Evolutionary conservation across 2,888 invertebrate species (phyloP).

Genomic region (Phyllotreta striolata): DNA sequence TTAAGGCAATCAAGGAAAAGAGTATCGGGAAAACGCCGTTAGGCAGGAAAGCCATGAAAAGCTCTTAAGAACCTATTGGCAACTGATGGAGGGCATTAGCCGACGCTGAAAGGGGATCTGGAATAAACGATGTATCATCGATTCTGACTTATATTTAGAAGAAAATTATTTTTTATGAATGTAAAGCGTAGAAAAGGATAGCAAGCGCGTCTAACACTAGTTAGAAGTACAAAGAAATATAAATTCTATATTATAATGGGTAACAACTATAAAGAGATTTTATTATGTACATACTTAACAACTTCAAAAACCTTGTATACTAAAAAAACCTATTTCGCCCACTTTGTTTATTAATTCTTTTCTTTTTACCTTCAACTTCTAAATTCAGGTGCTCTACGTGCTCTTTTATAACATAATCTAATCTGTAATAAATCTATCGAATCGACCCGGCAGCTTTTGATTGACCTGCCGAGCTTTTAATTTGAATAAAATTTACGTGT

Average conservation of each 20-base stretch:
- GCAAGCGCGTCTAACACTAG: neutral
- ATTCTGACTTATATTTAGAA: conserved; percentile 14
- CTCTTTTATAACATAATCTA: too few relatives aligned
- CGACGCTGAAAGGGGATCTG: conserved; percentile 20
- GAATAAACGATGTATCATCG: conserved; percentile 7
- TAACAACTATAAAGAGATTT: too few relatives aligned
- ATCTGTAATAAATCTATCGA: neutral
- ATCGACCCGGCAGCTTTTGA: neutral
- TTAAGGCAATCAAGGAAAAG: conserved; percentile 28
- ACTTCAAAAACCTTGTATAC: too few relatives aligned
- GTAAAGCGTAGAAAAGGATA: neutral
- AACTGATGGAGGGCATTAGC: conserved; percentile 26
- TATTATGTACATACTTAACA: too few relatives aligned
- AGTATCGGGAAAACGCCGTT: conserved; percentile 26
- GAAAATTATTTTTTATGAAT: neutral
- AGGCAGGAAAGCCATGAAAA: conserved; percentile 25
- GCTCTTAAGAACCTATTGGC: conserved; percentile 17
- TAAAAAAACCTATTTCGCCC: too few relatives aligned
- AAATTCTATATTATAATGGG: too few relatives aligned
- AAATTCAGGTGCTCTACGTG: neutral
- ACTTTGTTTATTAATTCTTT: neutral
- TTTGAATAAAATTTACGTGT: conserved; percentile 16
- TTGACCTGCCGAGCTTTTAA: neutral
- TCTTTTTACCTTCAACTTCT: neutral
- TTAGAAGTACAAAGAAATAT: too few relatives aligned